These are phyloP conservation scores for Sylvicola cinctus DNA, from an alignment of 2,888 invertebrate species.

Conservation along the genomic window DNA sequence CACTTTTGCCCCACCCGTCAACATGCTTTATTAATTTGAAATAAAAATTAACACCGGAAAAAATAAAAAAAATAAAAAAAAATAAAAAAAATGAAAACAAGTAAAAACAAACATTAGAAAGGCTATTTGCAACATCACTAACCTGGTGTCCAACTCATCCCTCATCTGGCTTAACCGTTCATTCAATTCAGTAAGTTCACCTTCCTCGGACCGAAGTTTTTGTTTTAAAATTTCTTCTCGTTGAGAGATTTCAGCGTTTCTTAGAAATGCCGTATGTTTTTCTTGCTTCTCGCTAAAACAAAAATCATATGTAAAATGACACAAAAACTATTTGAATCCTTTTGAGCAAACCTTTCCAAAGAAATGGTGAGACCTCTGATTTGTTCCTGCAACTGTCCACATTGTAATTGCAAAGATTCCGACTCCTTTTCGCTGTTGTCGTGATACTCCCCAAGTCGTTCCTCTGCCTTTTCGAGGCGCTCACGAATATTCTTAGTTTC, in stretches of 20 bases:
- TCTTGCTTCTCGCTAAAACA: slow-evolving; percentile 43
- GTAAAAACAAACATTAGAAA: too few relatives aligned
- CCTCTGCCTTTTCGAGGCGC: slow-evolving; percentile 18
- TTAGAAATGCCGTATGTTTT: slow-evolving; percentile 49
- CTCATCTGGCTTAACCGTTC: slow-evolving; percentile 31
- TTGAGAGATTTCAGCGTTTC: slow-evolving; percentile 68
- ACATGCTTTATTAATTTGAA: too few relatives aligned
- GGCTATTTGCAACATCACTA: too few relatives aligned
- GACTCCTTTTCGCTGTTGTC: slow-evolving; percentile 19
- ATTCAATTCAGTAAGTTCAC: slow-evolving; percentile 28
- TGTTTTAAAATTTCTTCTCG: slow-evolving; percentile 56
- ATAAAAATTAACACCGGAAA: too few relatives aligned
- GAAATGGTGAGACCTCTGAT: too few relatives aligned
- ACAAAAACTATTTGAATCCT: too few relatives aligned
- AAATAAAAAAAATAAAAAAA: too few relatives aligned
- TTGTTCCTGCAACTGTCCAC: slow-evolving; percentile 15
- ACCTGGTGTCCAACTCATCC: slow-evolving; percentile 9
- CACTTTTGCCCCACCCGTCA: too few relatives aligned
- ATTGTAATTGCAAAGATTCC: slow-evolving; percentile 16
- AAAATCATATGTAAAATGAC: neutral
- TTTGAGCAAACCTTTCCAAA: too few relatives aligned
- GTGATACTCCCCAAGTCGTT: slow-evolving; percentile 21
- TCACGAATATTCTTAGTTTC: slow-evolving; percentile 18
- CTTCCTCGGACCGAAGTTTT: slow-evolving; percentile 45
- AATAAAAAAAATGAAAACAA: too few relatives aligned